Percentiles rank a stretch among this genome's conserved stretches.
These are phyloP conservation scores for Prunella himalayana DNA, from an alignment of 2,113 vertebrate genomes.

Conservation along the genomic window DNA sequence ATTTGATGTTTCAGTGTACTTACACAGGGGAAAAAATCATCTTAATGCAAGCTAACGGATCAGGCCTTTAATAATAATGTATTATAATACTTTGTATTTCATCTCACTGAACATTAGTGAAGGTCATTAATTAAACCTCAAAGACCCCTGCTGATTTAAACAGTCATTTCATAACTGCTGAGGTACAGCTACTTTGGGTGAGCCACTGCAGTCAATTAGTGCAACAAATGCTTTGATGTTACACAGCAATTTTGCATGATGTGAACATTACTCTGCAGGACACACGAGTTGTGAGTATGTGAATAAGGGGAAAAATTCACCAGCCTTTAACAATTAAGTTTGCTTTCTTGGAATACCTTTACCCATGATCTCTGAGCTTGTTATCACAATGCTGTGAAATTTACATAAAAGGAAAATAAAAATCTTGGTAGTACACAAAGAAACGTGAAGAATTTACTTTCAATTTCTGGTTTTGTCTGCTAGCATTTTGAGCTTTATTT, in stretches of 20 bases:
- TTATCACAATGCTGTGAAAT: not conserved
- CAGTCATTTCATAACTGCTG: not conserved
- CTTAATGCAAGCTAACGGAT: not conserved
- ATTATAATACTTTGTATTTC: not conserved
- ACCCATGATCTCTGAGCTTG: not conserved
- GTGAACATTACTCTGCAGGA: not conserved
- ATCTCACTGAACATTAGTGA: not conserved
- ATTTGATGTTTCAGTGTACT: not conserved
- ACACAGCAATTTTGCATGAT: not conserved
- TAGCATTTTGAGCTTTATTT: not conserved
- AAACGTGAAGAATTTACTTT: not conserved
- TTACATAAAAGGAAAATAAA: not conserved
- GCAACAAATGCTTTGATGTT: slow-evolving; percentile 22
- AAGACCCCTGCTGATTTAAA: not conserved
- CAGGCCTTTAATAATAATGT: not conserved
- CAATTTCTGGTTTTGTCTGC: not conserved
- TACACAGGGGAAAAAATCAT: not conserved
- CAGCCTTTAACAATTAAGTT: not conserved
- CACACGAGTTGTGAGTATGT: not conserved
- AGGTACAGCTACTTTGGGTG: not conserved
- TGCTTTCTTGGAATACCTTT: not conserved
- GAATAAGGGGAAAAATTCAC: not conserved
- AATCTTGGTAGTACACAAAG: not conserved
- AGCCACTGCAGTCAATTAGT: slow-evolving; percentile 1
- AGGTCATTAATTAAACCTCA: not conserved